These are phyloP conservation scores for Ceratoteleas bidentatus DNA, from an alignment of 1,140 invertebrate genomes.

Conservation along the genomic window DNA sequence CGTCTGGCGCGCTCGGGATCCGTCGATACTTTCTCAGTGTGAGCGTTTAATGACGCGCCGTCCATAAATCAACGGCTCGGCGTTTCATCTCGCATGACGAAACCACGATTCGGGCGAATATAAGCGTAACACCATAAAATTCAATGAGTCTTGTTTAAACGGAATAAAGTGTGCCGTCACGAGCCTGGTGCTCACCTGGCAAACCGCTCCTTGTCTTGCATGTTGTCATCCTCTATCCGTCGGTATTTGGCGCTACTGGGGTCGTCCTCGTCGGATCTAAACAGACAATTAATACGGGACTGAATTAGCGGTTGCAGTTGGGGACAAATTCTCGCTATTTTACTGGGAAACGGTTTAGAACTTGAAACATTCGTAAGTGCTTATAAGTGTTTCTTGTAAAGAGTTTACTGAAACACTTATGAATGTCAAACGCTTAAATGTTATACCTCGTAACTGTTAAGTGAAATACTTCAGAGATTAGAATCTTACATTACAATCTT, in stretches of 20 bases:
- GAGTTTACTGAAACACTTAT: too few relatives aligned
- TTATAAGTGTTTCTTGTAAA: too few relatives aligned
- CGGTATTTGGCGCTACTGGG: constrained; percentile 89
- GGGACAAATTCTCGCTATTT: constrained; percentile 4
- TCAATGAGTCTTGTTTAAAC: constrained; percentile 58
- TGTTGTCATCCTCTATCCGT: constrained; percentile 95
- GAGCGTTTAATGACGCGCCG: constrained; percentile 41
- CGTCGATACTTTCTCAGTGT: constrained; percentile 28
- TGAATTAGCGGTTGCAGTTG: neutral
- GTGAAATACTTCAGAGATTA: too few relatives aligned
- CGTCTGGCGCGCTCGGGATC: neutral
- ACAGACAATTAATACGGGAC: constrained; percentile 34
- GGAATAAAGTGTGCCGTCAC: constrained; percentile 55
- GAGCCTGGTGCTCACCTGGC: constrained; percentile 86
- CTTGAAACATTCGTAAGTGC: too few relatives aligned
- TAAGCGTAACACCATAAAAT: constrained; percentile 62
- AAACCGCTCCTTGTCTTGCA: constrained; percentile 97
- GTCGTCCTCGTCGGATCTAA: constrained; percentile 92
- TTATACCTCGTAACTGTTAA: too few relatives aligned
- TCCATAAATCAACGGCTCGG: constrained; percentile 45
- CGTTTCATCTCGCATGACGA: constrained; percentile 49
- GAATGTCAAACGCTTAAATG: too few relatives aligned
- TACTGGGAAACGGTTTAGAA: neutral
- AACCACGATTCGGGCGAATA: constrained; percentile 59
- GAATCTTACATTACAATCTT: too few relatives aligned